These are phyloP conservation scores for Nebria brevicollis DNA, from an alignment of 2,888 invertebrate species.

Conservation along the genomic window DNA sequence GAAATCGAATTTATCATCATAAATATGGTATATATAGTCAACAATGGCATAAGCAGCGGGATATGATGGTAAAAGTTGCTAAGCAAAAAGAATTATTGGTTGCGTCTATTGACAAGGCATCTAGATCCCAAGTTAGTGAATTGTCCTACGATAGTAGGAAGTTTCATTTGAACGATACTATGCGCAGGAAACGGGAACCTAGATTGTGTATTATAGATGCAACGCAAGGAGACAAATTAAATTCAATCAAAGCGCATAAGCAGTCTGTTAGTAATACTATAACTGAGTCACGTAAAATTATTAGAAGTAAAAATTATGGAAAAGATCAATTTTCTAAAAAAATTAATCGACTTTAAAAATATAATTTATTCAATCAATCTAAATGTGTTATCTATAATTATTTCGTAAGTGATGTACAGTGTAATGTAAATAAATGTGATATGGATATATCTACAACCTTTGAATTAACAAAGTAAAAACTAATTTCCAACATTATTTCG, in stretches of 20 bases:
- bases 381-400: neutral
- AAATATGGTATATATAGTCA: constrained; percentile 65
- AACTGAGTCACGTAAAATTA: neutral
- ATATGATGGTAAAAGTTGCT: constrained; percentile 27
- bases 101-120: neutral
- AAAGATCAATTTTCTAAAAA: neutral
- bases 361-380: neutral
- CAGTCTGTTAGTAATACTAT: neutral
- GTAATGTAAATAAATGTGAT: neutral
- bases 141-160: neutral
- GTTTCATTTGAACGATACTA: neutral
- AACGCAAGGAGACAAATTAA: constrained; percentile 36
- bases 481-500: too few species aligned
- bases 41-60: constrained; percentile 56
- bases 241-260: constrained; percentile 27
- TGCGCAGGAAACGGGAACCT: neutral
- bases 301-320: neutral
- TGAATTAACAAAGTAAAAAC: too few species aligned
- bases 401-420: neutral
- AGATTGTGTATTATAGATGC: neutral
- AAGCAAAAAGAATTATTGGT: neutral
- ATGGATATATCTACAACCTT: neutral
- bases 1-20: constrained; percentile 62
- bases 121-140: neutral
- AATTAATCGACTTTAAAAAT: neutral